Conservation (phyloP, 2,113 vertebrate species). For the Pungitius pungitius region DNA sequence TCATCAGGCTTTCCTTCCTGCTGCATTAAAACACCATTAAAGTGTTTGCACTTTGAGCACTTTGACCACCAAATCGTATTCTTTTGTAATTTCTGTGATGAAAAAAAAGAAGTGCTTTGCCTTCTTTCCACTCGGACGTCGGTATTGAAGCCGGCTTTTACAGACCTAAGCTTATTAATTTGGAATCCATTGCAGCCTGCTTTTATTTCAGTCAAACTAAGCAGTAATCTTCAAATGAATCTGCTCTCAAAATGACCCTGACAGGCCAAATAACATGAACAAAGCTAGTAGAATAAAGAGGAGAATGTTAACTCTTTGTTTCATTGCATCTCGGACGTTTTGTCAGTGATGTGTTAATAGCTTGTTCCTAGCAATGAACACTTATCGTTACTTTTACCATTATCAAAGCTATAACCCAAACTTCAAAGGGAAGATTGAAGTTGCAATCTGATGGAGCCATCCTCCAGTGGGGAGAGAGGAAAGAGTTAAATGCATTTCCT, state of each 20-base stretch:
- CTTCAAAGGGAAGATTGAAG: neutral
- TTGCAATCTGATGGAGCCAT: neutral
- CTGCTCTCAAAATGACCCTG: neutral
- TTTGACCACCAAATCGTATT: neutral
- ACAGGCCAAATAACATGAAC: neutral
- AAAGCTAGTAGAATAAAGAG: neutral
- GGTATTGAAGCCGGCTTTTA: neutral
- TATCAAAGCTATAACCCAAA: neutral
- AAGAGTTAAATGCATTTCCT: constrained; percentile 23
- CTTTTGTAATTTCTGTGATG: neutral
- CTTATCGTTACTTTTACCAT: neutral
- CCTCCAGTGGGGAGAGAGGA: neutral
- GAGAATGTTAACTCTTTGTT: neutral
- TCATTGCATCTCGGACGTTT: neutral
- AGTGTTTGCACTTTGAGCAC: neutral
- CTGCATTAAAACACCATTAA: neutral
- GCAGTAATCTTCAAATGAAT: neutral
- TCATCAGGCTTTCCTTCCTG: neutral
- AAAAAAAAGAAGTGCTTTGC: neutral
- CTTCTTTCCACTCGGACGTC: neutral
- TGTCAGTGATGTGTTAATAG: neutral
- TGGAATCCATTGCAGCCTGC: neutral
- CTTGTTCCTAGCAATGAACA: neutral
- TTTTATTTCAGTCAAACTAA: neutral
- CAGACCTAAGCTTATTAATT: too few relatives aligned